These are phyloP conservation scores for Lerista edwardsae DNA, from an alignment of 2,797 vertebrate genomes.

Conservation along the genomic window DNA sequence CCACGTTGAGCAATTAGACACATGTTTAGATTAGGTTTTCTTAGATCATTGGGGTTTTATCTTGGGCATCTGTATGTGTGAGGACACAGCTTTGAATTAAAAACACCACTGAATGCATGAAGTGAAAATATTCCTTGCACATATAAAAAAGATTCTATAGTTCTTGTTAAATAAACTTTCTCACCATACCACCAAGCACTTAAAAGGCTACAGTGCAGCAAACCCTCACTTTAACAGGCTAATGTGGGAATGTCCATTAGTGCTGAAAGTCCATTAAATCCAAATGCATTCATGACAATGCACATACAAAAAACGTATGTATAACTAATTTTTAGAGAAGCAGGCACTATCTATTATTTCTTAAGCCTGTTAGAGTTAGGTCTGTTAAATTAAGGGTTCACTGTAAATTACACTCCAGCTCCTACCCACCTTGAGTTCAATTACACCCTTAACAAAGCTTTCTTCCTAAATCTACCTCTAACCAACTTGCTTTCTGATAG, in stretches of 20 bases:
- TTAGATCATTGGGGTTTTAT: neutral
- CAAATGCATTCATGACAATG: too few relatives aligned
- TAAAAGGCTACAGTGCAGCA: neutral
- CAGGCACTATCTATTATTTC: too few relatives aligned
- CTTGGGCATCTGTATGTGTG: neutral
- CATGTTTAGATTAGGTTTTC: too few relatives aligned
- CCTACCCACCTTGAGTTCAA: neutral
- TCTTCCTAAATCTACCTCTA: neutral
- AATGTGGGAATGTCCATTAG: too few relatives aligned
- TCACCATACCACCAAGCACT: slow-evolving; percentile 6
- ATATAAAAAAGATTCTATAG: neutral
- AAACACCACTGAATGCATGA: neutral
- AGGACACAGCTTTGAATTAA: slow-evolving; percentile 2
- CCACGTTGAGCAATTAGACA: too few relatives aligned
- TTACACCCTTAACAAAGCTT: neutral
- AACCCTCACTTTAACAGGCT: too few relatives aligned
- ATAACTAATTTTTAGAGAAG: too few relatives aligned
- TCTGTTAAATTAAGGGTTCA: neutral
- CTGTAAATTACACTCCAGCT: slow-evolving; percentile 5
- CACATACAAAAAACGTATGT: too few relatives aligned
- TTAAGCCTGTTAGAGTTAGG: neutral
- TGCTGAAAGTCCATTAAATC: too few relatives aligned
- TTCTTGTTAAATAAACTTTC: slow-evolving; percentile 20
- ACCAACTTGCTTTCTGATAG: neutral
- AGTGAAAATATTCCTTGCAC: slow-evolving; percentile 4